Percentiles rank a stretch among this genome's conserved stretches.
Evolutionary conservation across 2,888 invertebrate genomes (phyloP).

Genomic region (Pharmacophagus antenor): DNA sequence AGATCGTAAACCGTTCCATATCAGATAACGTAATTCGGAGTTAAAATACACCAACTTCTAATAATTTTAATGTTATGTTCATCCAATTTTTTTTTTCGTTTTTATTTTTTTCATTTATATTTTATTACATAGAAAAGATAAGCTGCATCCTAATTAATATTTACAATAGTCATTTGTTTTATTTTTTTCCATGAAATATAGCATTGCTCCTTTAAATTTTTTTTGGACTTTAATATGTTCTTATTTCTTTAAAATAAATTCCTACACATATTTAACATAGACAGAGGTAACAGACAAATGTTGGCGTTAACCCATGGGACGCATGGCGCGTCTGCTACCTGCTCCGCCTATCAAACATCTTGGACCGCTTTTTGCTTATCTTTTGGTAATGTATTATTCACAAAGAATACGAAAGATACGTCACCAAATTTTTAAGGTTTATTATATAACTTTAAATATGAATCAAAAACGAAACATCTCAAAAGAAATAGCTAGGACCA

Average conservation of each 20-base stretch:
- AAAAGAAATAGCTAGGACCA: too few species aligned
- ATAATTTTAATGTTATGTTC: slow-evolving; percentile 38
- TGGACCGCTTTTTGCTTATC: slow-evolving; percentile 61
- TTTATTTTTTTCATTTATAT: neutral
- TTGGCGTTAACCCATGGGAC: slow-evolving; percentile 50
- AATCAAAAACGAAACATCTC: too few species aligned
- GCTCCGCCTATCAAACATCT: slow-evolving; percentile 55
- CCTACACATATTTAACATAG: slow-evolving; percentile 43
- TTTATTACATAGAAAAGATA: slow-evolving; percentile 13
- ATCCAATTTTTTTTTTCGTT: slow-evolving; percentile 24
- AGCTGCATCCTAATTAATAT: neutral
- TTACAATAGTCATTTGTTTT: neutral
- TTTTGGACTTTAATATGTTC: neutral
- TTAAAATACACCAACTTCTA: slow-evolving; percentile 52
- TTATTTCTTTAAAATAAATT: slow-evolving; percentile 38
- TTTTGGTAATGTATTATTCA: slow-evolving; percentile 56
- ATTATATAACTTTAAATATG: too few species aligned
- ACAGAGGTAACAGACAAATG: slow-evolving; percentile 45
- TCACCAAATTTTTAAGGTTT: too few species aligned
- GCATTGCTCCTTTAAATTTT: neutral
- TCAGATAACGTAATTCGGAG: slow-evolving; percentile 69
- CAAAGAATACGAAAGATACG: slow-evolving; percentile 49
- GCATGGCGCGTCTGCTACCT: slow-evolving; percentile 44
- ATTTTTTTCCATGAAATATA: neutral
- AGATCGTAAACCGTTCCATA: slow-evolving; percentile 73